These are phyloP conservation scores for Trachelus iudaicus DNA, from an alignment of 2,888 invertebrate genomes.

Conservation along the genomic window DNA sequence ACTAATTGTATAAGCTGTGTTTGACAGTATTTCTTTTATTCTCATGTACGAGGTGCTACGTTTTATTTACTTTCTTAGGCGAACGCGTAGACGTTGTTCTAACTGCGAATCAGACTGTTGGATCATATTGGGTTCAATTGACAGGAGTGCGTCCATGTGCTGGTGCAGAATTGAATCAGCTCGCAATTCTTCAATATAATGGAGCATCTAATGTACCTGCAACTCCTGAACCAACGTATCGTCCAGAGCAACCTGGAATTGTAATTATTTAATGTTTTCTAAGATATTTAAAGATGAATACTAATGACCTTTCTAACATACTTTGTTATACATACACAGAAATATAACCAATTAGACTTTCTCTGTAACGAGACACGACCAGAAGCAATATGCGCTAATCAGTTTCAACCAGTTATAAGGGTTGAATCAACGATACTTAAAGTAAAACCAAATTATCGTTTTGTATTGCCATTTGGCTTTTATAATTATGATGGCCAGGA, in stretches of 20 bases:
- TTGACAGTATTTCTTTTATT: too few relatives aligned
- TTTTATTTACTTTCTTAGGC: conserved; percentile 68
- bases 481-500: background rate
- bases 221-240: conserved; percentile 36
- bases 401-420: conserved; percentile 76
- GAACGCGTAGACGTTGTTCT: conserved; percentile 91
- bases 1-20: too few relatives aligned
- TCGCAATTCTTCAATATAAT: conserved; percentile 10
- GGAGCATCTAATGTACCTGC: conserved; percentile 83
- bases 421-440: conserved; percentile 78
- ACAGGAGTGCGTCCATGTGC: conserved; percentile 6
- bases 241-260: too few relatives aligned
- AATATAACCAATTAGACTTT: conserved; percentile 85
- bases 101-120: conserved; percentile 78
- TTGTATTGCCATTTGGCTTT: conserved; percentile 83
- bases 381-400: conserved; percentile 80
- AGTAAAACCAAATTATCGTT: conserved; percentile 83
- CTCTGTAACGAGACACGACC: conserved; percentile 77
- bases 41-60: too few relatives aligned
- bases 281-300: too few relatives aligned
- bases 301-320: background rate
- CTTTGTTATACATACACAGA: conserved; percentile 67
- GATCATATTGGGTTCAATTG: conserved; percentile 65
- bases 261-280: too few relatives aligned
- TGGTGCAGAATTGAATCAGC: background rate